Evolutionary conservation across 2,113 vertebrate species (phyloP), one percentile per base, ranked within the genome.

Genomic region (Atractosteus spatula): DNA sequence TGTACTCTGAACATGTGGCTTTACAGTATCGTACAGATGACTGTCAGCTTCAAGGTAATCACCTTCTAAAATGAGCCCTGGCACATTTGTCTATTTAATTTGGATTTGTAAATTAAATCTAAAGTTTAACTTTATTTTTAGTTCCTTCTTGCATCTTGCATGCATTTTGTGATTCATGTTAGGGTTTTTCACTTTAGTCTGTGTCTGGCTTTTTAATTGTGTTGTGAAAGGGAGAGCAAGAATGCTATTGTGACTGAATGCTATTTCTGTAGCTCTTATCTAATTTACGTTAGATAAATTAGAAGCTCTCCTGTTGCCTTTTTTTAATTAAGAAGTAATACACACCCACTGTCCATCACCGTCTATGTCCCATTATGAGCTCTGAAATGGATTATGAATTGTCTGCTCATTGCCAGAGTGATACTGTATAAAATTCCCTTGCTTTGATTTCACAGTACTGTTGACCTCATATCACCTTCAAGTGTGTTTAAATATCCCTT

Each of bases 311-410:
- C 84, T 86, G 88, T 91, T 89, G 89, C 88, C 86, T 90, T 83
- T 86, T 85, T 77, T 79, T 78, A 88, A 91, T 90, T 91, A 91
- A 91, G 90, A 91, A 91, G 86, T 89, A 90, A 89, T 86, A 89
- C 84, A 89, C 86, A 91, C 80, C 80, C 78, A 73, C 87, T 91
- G 90, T 90, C 89, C 89, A 88, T 91, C 90, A 89, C 86, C 89
- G 90, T 87, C 90, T 88, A 88, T 90, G 88, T 90, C 86, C 88
- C 87, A 91, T 91, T 91, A 91, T 84, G 79, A 29, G 80, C 78
- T 87, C 86, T 81, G 84, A 87, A 89, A 90, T 90, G 85, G 86
- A 84, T 80, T 81, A 87, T 79, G 88, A 86, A 91, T 89, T 90
- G 88, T 87, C 80, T 85, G 78, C 84, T 13, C 79, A 80, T 84